phyloP scores from a whole-genome alignment of 1,140 invertebrate species.

The Drosophila pallidifrons region DNA sequence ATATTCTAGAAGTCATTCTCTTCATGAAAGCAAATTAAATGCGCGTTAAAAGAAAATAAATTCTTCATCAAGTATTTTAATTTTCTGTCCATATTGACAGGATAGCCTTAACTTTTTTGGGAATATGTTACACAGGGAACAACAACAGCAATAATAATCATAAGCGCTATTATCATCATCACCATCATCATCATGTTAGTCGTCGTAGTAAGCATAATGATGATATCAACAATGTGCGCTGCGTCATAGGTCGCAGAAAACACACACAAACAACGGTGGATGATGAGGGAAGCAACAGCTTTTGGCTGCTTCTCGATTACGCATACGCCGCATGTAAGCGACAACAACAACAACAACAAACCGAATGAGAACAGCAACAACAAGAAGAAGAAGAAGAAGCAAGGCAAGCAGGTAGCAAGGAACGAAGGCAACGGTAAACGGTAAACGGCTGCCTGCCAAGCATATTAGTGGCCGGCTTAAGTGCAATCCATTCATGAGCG shows the following conservation, averaged over 20 bases:
- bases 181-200: background rate
- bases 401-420: constrained; percentile 13
- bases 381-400: constrained; percentile 18
- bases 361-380: constrained; percentile 16
- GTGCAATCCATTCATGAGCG: constrained; percentile 55
- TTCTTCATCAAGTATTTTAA: no score
- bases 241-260: constrained; percentile 27
- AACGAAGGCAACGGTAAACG: constrained; percentile 27
- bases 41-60: no score
- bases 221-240: constrained; percentile 51
- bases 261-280: background rate
- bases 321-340: constrained; percentile 48
- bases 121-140: background rate
- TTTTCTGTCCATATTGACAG: no score
- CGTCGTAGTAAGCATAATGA: constrained; percentile 27
- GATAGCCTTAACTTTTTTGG: background rate
- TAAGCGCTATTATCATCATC: constrained; percentile 8
- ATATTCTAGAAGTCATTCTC: no score
- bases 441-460: constrained; percentile 38
- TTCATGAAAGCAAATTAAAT: no score
- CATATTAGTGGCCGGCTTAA: constrained; percentile 57
- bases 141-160: background rate
- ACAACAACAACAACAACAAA: constrained; percentile 16
- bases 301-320: constrained; percentile 54
- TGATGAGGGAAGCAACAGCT: constrained; percentile 43